phyloP scores from a whole-genome alignment of 1,140 invertebrate species.

The Pseudomyrmex flavicornis region DNA sequence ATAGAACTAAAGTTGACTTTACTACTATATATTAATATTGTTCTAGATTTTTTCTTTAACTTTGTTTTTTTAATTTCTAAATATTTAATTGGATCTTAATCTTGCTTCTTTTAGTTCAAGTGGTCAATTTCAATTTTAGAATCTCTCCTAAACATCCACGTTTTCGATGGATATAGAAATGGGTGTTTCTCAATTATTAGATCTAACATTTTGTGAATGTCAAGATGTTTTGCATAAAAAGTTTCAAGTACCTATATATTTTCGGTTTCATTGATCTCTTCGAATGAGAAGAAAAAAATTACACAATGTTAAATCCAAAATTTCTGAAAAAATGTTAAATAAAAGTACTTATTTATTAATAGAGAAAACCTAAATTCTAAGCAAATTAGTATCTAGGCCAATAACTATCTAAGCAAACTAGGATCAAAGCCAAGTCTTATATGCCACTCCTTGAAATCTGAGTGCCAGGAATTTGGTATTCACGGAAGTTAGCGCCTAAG shows the following conservation, averaged over 20 bases:
- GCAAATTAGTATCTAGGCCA: slow-evolving; percentile 32
- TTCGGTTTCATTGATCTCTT: background rate
- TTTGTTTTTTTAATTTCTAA: background rate
- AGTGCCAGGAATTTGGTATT: slow-evolving; percentile 51
- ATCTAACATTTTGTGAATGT: background rate
- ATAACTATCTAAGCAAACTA: slow-evolving; percentile 46
- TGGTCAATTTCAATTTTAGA: slow-evolving; percentile 5
- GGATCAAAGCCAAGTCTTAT: slow-evolving; percentile 54
- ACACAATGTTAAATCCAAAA: background rate
- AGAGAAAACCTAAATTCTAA: background rate
- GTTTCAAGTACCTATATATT: background rate
- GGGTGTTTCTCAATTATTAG: background rate
- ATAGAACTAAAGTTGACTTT: background rate
- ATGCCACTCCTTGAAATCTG: slow-evolving; percentile 48
- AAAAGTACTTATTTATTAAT: slow-evolving; percentile 13
- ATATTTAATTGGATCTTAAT: background rate
- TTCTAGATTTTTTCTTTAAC: background rate
- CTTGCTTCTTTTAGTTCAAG: background rate
- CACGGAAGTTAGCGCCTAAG: slow-evolving; percentile 31
- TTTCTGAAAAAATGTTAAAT: background rate
- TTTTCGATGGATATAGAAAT: background rate
- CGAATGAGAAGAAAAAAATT: background rate
- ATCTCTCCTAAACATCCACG: background rate
- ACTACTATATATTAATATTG: background rate
- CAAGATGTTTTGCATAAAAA: background rate